Percentiles rank a stretch among this genome's conserved stretches.
Evolutionary conservation across 2,797 vertebrate genomes (phyloP).

Genomic region (Smutsia temminckii): DNA sequence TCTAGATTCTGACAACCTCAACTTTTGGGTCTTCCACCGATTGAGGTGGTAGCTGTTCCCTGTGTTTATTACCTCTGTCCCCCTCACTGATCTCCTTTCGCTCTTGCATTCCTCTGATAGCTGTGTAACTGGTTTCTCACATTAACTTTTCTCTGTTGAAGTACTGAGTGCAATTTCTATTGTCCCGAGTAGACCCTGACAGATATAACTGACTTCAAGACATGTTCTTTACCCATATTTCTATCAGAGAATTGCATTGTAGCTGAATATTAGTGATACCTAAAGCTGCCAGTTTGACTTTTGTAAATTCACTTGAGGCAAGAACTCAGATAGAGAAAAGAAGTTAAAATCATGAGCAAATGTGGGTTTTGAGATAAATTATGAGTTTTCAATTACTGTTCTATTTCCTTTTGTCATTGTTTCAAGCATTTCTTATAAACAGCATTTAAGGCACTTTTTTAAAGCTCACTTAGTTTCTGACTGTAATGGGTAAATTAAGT

Average conservation of each 20-base stretch:
- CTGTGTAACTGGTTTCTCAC: not conserved
- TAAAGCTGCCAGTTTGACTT: not conserved
- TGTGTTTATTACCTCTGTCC: not conserved
- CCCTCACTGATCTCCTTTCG: not conserved
- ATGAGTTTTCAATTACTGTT: not conserved
- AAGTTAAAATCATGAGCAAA: not conserved
- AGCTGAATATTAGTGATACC: not conserved
- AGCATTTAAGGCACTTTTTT: not conserved
- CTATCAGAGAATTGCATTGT: not conserved
- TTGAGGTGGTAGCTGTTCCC: not conserved
- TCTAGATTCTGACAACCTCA: not conserved
- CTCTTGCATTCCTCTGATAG: no score
- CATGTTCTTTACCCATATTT: not conserved
- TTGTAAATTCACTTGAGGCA: not conserved
- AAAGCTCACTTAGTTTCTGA: not conserved
- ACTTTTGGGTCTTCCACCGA: not conserved
- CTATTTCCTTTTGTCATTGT: not conserved
- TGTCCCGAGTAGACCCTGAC: not conserved
- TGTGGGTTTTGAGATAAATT: not conserved
- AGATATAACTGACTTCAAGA: not conserved
- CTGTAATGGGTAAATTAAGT: not conserved
- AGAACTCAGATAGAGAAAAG: not conserved
- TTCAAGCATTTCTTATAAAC: not conserved
- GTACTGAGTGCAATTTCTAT: not conserved
- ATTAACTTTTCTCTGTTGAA: not conserved